These are phyloP conservation scores for Varanus salvator DNA, from an alignment of 2,113 vertebrate species.

Conservation along the genomic window DNA sequence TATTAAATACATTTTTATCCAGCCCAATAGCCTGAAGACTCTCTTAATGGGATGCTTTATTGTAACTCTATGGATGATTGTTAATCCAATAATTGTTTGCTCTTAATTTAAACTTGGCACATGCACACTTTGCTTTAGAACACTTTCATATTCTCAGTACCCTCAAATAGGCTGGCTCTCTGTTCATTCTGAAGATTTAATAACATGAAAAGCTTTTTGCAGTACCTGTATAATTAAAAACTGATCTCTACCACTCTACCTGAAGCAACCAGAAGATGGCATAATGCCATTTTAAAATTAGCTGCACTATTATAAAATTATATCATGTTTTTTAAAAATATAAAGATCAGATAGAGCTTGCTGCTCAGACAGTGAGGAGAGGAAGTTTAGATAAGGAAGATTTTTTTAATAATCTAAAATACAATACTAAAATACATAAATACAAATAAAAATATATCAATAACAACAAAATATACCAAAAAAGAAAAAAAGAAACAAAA, in stretches of 20 bases:
- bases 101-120: conserved; percentile 20
- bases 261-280: conserved; percentile 16
- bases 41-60: not conserved
- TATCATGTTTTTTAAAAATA: not conserved
- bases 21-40: no score
- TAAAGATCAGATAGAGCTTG: conserved; percentile 18
- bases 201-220: conserved; percentile 34
- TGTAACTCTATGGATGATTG: not conserved
- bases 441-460: no score
- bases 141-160: conserved; percentile 28
- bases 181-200: conserved; percentile 37
- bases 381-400: not conserved
- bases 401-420: not conserved
- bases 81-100: conserved; percentile 13
- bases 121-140: conserved; percentile 8
- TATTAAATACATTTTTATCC: no score
- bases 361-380: not conserved
- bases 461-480: no score
- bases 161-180: not conserved
- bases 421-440: no score
- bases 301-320: conserved; percentile 22
- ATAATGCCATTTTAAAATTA: conserved; percentile 38
- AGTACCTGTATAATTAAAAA: conserved; percentile 36
- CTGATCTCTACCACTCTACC: conserved; percentile 17
- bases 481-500: no score